Evolutionary conservation across 1,140 invertebrate species (phyloP).

Genomic region (Maniola jurtina): DNA sequence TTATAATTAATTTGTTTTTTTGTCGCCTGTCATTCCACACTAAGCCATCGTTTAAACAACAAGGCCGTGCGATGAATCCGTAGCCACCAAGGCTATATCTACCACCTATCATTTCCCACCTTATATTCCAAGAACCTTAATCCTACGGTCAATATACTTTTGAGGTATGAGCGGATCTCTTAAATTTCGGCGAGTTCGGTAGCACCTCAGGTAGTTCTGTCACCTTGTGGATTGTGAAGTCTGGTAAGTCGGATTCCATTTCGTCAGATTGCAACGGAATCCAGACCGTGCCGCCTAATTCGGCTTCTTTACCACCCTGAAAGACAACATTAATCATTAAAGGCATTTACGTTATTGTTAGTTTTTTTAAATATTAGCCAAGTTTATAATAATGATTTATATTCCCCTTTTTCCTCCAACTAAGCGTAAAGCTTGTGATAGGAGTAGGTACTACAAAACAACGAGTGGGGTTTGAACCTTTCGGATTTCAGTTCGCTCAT

Average conservation of each 20-base stretch:
- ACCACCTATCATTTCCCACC: too few species aligned
- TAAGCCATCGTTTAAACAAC: too few species aligned
- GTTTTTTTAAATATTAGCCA: too few species aligned
- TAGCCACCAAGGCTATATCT: background rate
- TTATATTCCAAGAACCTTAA: background rate
- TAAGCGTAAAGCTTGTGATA: too few species aligned
- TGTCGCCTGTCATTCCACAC: too few species aligned
- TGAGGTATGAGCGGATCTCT: constrained; percentile 39
- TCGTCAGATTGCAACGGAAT: constrained; percentile 80
- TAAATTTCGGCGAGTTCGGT: constrained; percentile 62
- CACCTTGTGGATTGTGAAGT: constrained; percentile 74
- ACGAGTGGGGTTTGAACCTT: too few species aligned
- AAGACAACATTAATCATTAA: constrained; percentile 9
- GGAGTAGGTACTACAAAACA: too few species aligned
- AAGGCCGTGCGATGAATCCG: background rate
- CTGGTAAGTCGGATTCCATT: constrained; percentile 65
- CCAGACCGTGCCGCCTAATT: constrained; percentile 88
- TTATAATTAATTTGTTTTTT: too few species aligned
- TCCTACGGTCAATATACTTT: constrained; percentile 23
- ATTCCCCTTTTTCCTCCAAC: too few species aligned
- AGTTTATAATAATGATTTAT: too few species aligned
- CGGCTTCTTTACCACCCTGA: constrained; percentile 86
- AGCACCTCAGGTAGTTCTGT: constrained; percentile 72
- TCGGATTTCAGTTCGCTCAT: too few species aligned
- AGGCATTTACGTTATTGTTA: background rate